Evolutionary conservation across 2,888 invertebrate species (phyloP), one percentile per base, ranked within the genome.

Genomic region (Cataglyphis rosenhaueri): DNA sequence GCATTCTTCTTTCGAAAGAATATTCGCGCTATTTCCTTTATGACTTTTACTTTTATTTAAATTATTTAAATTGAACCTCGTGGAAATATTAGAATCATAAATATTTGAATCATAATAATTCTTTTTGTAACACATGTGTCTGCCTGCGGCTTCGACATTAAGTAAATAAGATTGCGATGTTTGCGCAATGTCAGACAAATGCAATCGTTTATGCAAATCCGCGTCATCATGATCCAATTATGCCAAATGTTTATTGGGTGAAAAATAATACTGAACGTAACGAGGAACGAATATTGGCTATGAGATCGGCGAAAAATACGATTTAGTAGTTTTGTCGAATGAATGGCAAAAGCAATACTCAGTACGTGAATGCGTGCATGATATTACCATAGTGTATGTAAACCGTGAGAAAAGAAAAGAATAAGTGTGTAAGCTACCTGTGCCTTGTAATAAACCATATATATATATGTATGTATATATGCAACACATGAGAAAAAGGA

Each of bases 381-480:
- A 84, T 87, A 89, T 87, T 71, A 84, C 52, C 21, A 68, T 75
- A 74, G 59, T 32, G 55, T 32, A 55, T 76, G 74, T 64, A 66
- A 68, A 71, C 29, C 25, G 48, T 57, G 73, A 32, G 55, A 35
- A 83, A 83, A 83, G 81, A 29, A 89, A 89, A 91, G 91, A 92
- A 92, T 92, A 92, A 91, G 93, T 93, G 93, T 94, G 94, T 94
- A 93, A 94, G 94, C 94, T 94, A 94, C 94, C 93, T 94, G 94
- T 94, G 94, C 94, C 94, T 94, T 94, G 94, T 94, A 94, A 94
- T 93, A 92, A 93, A 93, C 93, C 94, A 94, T 92, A 90, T 94
- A 94, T 21, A 21, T 92, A 90, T 92, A 92, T 92, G 87, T 90
- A 89, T 90, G 87, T 88, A 88, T 78, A 78, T 83, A 83, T 52